Percentiles rank a stretch among this genome's conserved stretches.
These are phyloP conservation scores for Malacoctenus gilli DNA, from an alignment of 2,797 vertebrate genomes.

Conservation along the genomic window DNA sequence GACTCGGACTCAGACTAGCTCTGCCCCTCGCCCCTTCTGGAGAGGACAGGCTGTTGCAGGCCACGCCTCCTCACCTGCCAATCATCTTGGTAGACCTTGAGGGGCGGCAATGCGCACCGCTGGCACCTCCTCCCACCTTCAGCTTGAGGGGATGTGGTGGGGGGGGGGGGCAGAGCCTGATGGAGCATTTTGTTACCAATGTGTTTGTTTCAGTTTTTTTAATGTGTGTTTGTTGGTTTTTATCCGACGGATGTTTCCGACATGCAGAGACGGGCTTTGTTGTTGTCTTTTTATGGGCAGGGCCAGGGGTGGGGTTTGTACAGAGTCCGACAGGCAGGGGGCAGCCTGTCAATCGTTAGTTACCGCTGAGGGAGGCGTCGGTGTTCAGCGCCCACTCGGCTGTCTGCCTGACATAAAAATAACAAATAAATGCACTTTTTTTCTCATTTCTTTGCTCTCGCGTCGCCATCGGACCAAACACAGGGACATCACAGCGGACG, in stretches of 20 bases:
- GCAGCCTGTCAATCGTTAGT: constrained; percentile 23
- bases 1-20: constrained; percentile 82
- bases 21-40: constrained; percentile 36
- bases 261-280: neutral
- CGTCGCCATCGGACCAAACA: neutral
- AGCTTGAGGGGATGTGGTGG: neutral
- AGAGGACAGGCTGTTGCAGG: constrained; percentile 76
- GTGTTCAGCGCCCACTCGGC: constrained; percentile 48
- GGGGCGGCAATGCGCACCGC: constrained; percentile 27
- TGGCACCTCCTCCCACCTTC: constrained; percentile 9
- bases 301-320: constrained; percentile 35
- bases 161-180: constrained; percentile 73
- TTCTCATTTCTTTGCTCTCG: constrained; percentile 45
- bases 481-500: neutral
- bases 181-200: constrained; percentile 77
- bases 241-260: constrained; percentile 44
- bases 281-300: constrained; percentile 18
- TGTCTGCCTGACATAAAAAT: constrained; percentile 53
- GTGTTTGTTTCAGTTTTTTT: constrained; percentile 64
- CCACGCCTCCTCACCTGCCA: constrained; percentile 67
- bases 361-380: too few species aligned
- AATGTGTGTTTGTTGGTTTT: constrained; percentile 60
- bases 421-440: constrained; percentile 87
- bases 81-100: constrained; percentile 46
- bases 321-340: constrained; percentile 29